A percentile compares a stretch with the other conserved stretches of the same genome.
Evolutionary conservation across 2,888 invertebrate genomes (phyloP).

Genomic region (Zonitis immaculata): DNA sequence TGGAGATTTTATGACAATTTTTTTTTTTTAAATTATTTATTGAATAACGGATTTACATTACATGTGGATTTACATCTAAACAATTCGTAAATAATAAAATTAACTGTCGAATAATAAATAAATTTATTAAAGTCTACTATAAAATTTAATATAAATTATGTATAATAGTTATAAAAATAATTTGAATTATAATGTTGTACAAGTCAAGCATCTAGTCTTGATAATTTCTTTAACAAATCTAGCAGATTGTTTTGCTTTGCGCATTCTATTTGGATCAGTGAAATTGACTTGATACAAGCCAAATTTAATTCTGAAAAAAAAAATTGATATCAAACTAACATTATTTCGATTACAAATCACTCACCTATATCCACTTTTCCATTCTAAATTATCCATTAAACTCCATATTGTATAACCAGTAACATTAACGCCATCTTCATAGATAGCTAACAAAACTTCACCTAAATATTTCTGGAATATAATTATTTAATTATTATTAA

Average conservation of each 20-base stretch:
- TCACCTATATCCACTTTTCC: conserved; percentile 51
- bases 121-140: too few relatives aligned
- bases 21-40: too few relatives aligned
- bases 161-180: too few relatives aligned
- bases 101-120: too few relatives aligned
- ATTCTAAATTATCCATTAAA: conserved; percentile 40
- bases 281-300: conserved; percentile 69
- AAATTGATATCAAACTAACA: conserved; percentile 26
- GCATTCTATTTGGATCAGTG: conserved; percentile 52
- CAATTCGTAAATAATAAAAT: too few relatives aligned
- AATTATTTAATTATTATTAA: neutral
- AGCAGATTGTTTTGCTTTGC: conserved; percentile 62
- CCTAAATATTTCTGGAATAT: conserved; percentile 25
- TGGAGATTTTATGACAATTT: too few relatives aligned
- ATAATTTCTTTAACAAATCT: conserved; percentile 50
- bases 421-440: conserved; percentile 43
- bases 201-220: too few relatives aligned
- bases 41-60: too few relatives aligned
- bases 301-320: conserved; percentile 54
- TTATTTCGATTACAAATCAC: too few relatives aligned
- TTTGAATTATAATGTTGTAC: too few relatives aligned
- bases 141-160: too few relatives aligned
- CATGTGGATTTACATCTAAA: too few relatives aligned
- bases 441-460: conserved; percentile 25
- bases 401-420: conserved; percentile 47